Percentiles rank a stretch among this genome's conserved stretches.
Conservation (phyloP, 2,113 vertebrate genomes). For the Hydropotes inermis region DNA sequence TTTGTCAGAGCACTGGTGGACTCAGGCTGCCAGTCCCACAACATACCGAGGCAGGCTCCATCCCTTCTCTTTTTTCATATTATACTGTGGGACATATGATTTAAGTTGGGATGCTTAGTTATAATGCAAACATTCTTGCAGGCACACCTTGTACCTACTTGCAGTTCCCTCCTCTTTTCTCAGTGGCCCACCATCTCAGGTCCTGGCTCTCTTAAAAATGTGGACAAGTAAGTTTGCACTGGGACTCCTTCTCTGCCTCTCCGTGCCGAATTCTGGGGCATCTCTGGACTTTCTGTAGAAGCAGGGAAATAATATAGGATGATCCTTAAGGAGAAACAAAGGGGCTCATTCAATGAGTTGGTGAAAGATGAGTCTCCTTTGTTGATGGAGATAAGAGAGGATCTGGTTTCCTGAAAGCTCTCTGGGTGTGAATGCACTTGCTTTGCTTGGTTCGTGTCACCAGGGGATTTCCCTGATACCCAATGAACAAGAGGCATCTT, state of each 20-base stretch:
- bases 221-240: not conserved
- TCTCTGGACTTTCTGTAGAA: not conserved
- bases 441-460: conserved; percentile 40
- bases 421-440: conserved; percentile 70
- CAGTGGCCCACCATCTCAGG: not conserved
- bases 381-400: conserved; percentile 64
- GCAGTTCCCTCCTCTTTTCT: not conserved
- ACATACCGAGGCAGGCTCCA: not conserved
- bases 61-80: not conserved
- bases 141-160: not conserved
- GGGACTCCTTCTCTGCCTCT: not conserved
- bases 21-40: not conserved
- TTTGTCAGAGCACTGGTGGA: not conserved
- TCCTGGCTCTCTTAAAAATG: not conserved
- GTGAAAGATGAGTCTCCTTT: conserved; percentile 66
- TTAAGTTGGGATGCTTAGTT: not conserved
- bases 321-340: conserved; percentile 70
- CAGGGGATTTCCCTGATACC: conserved; percentile 46
- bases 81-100: not conserved
- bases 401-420: conserved; percentile 64
- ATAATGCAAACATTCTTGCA: not conserved
- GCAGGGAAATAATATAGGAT: conserved; percentile 47
- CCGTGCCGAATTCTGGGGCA: conserved; percentile 16
- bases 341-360: conserved; percentile 56
- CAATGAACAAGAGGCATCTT: not conserved